Base-by-base conservation (phyloP, 2,797 vertebrate genomes). In the Cuniculus paca region DNA sequence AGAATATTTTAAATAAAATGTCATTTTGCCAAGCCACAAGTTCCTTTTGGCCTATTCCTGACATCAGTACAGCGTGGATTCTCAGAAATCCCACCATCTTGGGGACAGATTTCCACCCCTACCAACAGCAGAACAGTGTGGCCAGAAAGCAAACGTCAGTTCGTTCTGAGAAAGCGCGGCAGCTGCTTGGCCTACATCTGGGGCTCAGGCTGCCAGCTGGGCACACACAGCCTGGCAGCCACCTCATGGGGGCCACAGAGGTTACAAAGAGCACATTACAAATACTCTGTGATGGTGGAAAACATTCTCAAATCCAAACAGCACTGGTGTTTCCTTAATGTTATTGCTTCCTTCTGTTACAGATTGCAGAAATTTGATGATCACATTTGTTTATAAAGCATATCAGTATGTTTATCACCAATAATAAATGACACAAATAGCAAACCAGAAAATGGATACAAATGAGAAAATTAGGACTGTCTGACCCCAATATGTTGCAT, bases 1-100 rank as follows among this genome's bases (percentile, higher is more conserved):
- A 88, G 80, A 92, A 91, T 94, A 96, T 93, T 96, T 95, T 96
- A 84, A 96, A 86, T 95, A 72, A 95, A 95, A 95, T 90, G 60
- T 75, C 72, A 39, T 65, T 79, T 95, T 93, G 88, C 95, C 88
- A 96, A 97, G 61, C 81, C 95, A 83, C 94, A 95, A 95, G 92
- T n/a, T 94, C 78, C 79, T 95, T 80, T 95, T 6, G 52, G 84
- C 19, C 70, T 39, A 4, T 96, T 56, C 92, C 19, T 92, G 77
- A 87, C 5, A 68, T 94, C 54, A 93, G 54, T 83, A 95, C 60
- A 78, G 88, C 70, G 50, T 87, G 79, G 75, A 83, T 95, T 96
- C 95, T 95, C 78, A 81, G 78, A 97, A 97, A 31, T 45, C 61
- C 88, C 52, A 93, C 45, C 74, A 92, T 91, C 93, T 70, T 93